Conservation (phyloP, 2,113 vertebrate species). For the Pipra filicauda region DNA sequence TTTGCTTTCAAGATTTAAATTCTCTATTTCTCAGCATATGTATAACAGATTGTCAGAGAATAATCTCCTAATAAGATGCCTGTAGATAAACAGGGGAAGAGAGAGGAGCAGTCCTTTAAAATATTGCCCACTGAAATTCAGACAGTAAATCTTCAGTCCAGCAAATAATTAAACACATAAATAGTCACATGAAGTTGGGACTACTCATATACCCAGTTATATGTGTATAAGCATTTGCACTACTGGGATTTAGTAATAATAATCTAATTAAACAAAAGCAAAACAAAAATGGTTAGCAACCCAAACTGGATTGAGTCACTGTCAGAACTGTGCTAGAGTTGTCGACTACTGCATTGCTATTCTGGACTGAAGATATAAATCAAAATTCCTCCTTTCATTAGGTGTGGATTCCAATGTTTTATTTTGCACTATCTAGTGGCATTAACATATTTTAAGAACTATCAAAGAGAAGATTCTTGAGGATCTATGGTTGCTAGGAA, state of each 20-base stretch:
- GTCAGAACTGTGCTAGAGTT: neutral
- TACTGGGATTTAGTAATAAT: neutral
- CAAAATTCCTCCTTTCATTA: constrained; percentile 26
- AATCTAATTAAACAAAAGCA: constrained; percentile 28
- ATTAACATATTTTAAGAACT: constrained; percentile 70
- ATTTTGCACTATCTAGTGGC: constrained; percentile 40
- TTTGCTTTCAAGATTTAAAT: constrained; percentile 18
- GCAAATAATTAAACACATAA: constrained; percentile 56
- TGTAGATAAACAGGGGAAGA: neutral
- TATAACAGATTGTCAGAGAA: constrained; percentile 17
- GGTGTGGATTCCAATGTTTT: neutral
- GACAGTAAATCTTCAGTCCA: neutral
- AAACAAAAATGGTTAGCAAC: constrained; percentile 18
- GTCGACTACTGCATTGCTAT: neutral
- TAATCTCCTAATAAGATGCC: constrained; percentile 14
- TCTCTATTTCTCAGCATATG: neutral
- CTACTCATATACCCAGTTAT: neutral
- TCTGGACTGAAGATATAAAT: neutral
- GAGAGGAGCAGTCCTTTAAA: neutral
- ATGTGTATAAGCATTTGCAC: neutral
- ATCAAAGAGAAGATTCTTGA: constrained; percentile 63
- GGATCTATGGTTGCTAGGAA: constrained; percentile 71
- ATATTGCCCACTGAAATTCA: neutral
- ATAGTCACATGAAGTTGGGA: constrained; percentile 1
- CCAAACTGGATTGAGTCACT: neutral